Percentiles rank a stretch among this genome's conserved stretches.
Conservation (phyloP, 2,888 invertebrate species). For the Gonocerus acuteangulatus region DNA sequence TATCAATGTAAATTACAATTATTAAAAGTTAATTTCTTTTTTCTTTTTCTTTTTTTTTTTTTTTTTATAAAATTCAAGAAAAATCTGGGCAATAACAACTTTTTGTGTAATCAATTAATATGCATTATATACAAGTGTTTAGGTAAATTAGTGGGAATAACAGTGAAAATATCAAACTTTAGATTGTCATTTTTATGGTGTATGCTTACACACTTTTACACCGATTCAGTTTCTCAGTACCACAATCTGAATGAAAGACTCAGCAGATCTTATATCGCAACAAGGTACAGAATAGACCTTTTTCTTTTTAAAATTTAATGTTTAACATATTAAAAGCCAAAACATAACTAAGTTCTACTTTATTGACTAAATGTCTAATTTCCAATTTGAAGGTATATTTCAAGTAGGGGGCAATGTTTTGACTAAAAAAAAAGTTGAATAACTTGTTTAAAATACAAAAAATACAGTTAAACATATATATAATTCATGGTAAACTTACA, state of each 20-base stretch:
- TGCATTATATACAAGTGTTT: constrained; percentile 17
- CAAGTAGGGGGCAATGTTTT: no score
- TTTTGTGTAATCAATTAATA: constrained; percentile 7
- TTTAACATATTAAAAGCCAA: no score
- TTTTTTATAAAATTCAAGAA: constrained; percentile 10
- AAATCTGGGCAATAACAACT: constrained; percentile 11
- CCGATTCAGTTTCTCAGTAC: constrained; percentile 17
- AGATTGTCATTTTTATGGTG: constrained; percentile 24
- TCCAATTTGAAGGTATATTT: no score
- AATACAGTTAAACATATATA: no score
- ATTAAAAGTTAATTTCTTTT: constrained; percentile 16
- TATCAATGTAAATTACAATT: background rate
- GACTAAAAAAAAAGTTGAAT: no score
- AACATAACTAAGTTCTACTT: no score
- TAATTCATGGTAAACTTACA: no score
- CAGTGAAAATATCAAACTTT: constrained; percentile 12
- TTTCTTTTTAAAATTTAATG: no score
- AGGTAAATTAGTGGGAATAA: constrained; percentile 13
- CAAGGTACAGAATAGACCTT: background rate
- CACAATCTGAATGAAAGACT: constrained; percentile 19
- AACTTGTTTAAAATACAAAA: no score
- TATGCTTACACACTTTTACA: constrained; percentile 17
- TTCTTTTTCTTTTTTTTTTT: constrained; percentile 13
- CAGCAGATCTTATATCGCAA: background rate
- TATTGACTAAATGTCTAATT: no score